Evolutionary conservation across 2,113 vertebrate species (phyloP).

Genomic region (Cariama cristata): DNA sequence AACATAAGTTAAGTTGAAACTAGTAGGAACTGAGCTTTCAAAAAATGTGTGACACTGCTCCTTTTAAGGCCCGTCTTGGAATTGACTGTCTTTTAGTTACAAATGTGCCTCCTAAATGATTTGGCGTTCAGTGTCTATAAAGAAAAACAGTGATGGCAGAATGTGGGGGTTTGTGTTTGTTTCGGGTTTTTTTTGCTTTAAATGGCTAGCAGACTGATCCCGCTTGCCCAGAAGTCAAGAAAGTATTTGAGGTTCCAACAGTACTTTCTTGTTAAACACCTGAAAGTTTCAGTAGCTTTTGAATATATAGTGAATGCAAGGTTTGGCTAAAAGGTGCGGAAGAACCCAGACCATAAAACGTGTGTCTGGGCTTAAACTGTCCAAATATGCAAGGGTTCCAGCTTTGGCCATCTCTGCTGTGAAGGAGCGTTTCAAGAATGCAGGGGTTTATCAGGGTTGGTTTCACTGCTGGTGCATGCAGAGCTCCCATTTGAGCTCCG

Average conservation of each 20-base stretch:
- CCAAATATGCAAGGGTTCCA: not conserved
- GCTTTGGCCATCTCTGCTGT: not conserved
- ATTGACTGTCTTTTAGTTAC: not conserved
- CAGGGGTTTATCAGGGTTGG: not conserved
- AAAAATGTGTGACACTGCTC: not conserved
- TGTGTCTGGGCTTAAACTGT: not conserved
- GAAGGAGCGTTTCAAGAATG: not conserved
- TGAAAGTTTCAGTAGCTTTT: not conserved
- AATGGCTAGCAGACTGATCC: not conserved
- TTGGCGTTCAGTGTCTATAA: not conserved
- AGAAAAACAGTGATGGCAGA: not conserved
- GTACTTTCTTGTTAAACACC: not conserved
- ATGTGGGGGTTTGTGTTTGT: not conserved
- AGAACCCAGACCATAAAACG: too few relatives aligned
- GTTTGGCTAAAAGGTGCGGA: not conserved
- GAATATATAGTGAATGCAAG: not conserved
- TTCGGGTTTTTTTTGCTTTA: not conserved
- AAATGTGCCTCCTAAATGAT: not conserved
- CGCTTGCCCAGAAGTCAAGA: not conserved
- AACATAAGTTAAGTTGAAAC: not conserved
- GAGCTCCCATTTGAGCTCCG: not conserved
- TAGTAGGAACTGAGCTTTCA: not conserved
- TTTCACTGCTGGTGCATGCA: not conserved
- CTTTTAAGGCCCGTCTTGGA: not conserved
- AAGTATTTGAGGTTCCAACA: not conserved